These are phyloP conservation scores for Henicopernis longicauda DNA, from an alignment of 2,113 vertebrate species.

Conservation along the genomic window DNA sequence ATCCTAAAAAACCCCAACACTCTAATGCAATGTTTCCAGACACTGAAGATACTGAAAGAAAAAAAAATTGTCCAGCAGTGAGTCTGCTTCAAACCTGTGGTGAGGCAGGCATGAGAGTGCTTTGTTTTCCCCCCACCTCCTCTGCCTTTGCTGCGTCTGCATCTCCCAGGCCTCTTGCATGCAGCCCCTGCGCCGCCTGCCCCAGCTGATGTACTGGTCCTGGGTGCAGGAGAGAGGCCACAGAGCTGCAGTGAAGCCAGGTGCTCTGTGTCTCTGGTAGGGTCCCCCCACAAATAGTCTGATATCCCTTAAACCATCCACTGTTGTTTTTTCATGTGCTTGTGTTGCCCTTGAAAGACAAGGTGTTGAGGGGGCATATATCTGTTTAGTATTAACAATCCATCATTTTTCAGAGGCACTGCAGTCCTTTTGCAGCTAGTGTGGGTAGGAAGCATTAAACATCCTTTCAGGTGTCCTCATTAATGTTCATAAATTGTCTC, in stretches of 20 bases:
- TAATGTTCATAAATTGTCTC: not conserved
- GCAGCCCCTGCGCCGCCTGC: not conserved
- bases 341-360: not conserved
- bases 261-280: not conserved
- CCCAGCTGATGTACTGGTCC: not conserved
- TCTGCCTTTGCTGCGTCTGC: not conserved
- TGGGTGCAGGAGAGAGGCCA: not conserved
- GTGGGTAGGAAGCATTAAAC: not conserved
- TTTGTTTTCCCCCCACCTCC: not conserved
- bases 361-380: not conserved
- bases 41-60: not conserved
- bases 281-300: not conserved
- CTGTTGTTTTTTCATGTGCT: not conserved
- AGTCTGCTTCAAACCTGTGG: not conserved
- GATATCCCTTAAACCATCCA: not conserved
- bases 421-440: not conserved
- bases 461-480: not conserved
- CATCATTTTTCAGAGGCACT: not conserved
- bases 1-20: not conserved
- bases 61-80: not conserved
- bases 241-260: not conserved
- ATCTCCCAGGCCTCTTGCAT: not conserved
- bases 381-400: not conserved
- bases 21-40: not conserved
- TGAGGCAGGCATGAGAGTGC: not conserved